These are phyloP conservation scores for Phoebastria nigripes DNA, from an alignment of 2,797 vertebrate species.

Conservation along the genomic window DNA sequence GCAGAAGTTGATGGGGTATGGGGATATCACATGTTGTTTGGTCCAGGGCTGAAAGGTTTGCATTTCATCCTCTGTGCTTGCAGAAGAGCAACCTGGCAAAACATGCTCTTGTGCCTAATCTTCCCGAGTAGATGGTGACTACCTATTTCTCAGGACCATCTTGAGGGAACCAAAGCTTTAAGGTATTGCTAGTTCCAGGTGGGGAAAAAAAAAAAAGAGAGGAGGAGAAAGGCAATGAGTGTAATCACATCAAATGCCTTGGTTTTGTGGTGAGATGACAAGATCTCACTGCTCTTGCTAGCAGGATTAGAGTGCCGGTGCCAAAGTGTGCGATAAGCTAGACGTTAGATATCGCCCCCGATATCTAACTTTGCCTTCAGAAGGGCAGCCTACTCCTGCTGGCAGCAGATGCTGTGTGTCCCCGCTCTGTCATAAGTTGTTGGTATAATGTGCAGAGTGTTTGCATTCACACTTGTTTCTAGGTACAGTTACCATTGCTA, in stretches of 20 bases:
- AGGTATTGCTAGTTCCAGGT: not conserved
- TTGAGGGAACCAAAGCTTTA: not conserved
- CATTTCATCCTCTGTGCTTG: not conserved
- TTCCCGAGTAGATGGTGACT: not conserved
- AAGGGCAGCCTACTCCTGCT: not conserved
- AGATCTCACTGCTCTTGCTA: not conserved
- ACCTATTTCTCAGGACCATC: not conserved
- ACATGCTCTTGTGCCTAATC: not conserved
- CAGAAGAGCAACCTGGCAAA: not conserved
- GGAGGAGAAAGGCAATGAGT: not conserved
- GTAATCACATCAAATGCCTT: not conserved
- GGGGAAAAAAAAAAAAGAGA: not conserved
- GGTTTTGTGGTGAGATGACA: not conserved
- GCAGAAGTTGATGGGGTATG: not conserved
- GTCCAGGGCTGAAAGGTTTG: not conserved
- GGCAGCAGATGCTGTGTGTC: not conserved
- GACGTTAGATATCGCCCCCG: accelerated
- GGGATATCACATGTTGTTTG: not conserved
- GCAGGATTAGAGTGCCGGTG: not conserved
- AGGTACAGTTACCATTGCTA: not conserved
- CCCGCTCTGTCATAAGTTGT: not conserved
- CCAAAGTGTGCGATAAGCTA: not conserved
- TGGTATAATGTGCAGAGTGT: not conserved
- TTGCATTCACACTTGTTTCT: not conserved
- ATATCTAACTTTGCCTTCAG: not conserved